Base-by-base conservation (phyloP, 2,113 vertebrate genomes). In the Hyla sarda region DNA sequence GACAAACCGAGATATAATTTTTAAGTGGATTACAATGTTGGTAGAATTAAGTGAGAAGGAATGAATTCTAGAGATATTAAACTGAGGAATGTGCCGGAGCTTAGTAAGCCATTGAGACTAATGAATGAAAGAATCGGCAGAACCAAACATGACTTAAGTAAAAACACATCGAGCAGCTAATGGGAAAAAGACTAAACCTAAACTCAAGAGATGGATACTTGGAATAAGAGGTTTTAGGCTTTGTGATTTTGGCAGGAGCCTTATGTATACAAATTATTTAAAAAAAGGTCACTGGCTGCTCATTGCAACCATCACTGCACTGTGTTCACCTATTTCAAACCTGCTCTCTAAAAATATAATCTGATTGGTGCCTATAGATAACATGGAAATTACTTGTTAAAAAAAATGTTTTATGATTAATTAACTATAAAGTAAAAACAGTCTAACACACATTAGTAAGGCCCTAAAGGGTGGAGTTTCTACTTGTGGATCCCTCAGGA, bases 21-120 rank as follows among this genome's bases (percentile, higher is more conserved):
- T 32, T 56, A 77, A 77, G 28, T 77, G 75, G 75, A 77, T 77
- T 77, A 77, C 75, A 54, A 77, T 77, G 48, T 77, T 77, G 48
- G 75, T 77, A 77, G 75, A 77, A 77, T 32, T 77, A 54, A 77
- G 75, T 77, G 28, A 77, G 75, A 54, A 54, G 14, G 48, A 54
- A 77, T 77, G 50, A 9, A 77, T 77, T 54, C 30, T 54, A 54
- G 48, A 21, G 75, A 77, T 77, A 77, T 56, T 77, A 19, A 52
- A 50, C 45, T 52, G 50, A 54, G 75, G 48, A 77, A 77, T 54
- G 17, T 30, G 25, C 19, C 48, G 54, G 48, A 54, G 54, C 75
- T 77, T 77, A 32, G 28, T 54, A 77, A 77, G 28, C 48, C 48
- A 77, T 32, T 77, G 48, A 76, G 50, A 54, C 75, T 77, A 77